Evolutionary conservation across 2,113 vertebrate genomes (phyloP), one percentile per base, ranked within the genome.

Genomic region (Electrona antarctica): DNA sequence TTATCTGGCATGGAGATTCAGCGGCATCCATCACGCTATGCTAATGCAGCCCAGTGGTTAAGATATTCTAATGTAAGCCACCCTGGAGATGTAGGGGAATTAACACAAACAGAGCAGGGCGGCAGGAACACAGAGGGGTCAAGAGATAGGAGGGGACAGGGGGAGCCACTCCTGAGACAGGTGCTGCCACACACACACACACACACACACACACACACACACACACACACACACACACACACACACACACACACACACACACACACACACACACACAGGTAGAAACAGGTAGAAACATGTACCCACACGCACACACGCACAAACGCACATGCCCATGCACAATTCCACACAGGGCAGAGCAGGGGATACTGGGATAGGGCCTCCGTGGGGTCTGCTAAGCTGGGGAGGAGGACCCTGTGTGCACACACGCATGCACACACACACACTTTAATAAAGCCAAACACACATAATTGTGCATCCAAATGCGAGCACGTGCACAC

Each of bases 11-110:
- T 86, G 79, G 91, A 93, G 92, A 93, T 92, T 92, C 93, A 93
- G 88, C 84, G 71, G 92, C 93, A 94, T 94, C 93, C 93, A 94
- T 94, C 93, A 94, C 91, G 59, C 90, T 94, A 94, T 94, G 93
- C 93, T 93, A 94, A 94, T 94, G 90, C 80, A 71, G 90, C 89
- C 85, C 84, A 88, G 87, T 93, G 93, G 91, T 93, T 94, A 94
- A 94, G 91, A 94, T 94, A 94, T 94, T 94, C 93, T 93, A 94
- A 93, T 93, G 92, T 93, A 93, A 94, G 91, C 92, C 93, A 94
- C 92, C 92, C 92, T 93, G 93, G 91, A 93, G 93, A 94, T 94
- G 93, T 94, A 92, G 91, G 91, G 92, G 93, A 94, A 94, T 94
- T 94, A 94, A 94, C 93, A 93, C 92, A 90, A 93, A 94, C 92